These are phyloP conservation scores for Euleptes europaea DNA, from an alignment of 2,113 vertebrate genomes.

Conservation along the genomic window DNA sequence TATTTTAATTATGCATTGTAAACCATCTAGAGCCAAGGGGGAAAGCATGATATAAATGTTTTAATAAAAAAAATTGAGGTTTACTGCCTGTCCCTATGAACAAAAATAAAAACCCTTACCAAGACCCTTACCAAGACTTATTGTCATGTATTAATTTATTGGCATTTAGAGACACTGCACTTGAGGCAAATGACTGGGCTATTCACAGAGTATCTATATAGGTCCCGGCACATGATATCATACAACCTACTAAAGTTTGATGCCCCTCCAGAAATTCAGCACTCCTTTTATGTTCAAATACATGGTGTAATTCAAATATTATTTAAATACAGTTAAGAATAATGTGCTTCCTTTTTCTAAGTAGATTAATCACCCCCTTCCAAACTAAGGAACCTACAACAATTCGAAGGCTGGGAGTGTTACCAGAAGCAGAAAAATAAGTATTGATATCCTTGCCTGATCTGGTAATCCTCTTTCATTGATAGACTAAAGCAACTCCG, in stretches of 20 bases:
- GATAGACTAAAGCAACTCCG: fast-evolving
- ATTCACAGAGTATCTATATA: no score
- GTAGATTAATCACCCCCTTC: neutral
- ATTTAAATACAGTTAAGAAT: neutral
- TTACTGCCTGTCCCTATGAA: neutral
- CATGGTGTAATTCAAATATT: neutral
- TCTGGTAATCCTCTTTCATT: neutral
- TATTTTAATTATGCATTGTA: no score
- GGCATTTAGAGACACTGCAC: neutral
- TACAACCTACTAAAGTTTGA: neutral
- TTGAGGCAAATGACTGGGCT: no score
- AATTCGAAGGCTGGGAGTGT: fast-evolving
- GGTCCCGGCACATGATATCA: neutral
- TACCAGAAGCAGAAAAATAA: fast-evolving
- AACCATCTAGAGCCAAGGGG: no score
- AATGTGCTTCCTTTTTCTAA: neutral
- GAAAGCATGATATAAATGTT: no score
- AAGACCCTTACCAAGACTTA: neutral
- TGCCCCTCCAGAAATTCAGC: neutral
- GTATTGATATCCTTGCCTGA: fast-evolving
- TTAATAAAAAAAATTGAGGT: neutral
- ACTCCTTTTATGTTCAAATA: neutral
- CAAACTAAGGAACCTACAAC: neutral
- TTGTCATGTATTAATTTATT: neutral
- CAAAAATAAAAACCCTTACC: neutral